Evolutionary conservation across 2,888 invertebrate genomes (phyloP).

Genomic region (Hypena proboscidalis): DNA sequence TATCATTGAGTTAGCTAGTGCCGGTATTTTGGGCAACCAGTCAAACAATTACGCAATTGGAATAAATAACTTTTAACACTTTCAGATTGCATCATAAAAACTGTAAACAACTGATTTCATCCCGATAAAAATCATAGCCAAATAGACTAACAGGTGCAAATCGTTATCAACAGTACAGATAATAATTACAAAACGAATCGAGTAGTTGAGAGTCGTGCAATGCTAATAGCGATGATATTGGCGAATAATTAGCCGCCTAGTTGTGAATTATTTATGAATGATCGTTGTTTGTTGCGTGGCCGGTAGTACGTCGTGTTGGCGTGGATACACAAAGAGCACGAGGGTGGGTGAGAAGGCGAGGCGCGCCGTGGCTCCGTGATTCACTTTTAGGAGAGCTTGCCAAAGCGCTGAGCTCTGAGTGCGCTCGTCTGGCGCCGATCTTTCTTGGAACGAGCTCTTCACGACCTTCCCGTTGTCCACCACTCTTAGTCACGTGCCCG

Average conservation of each 20-base stretch:
- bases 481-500: conserved; percentile 67
- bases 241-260: conserved; percentile 47
- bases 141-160: too few relatives aligned
- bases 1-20: too few relatives aligned
- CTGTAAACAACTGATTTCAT: not conserved
- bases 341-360: conserved; percentile 29
- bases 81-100: not conserved
- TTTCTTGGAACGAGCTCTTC: conserved; percentile 71
- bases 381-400: conserved; percentile 53
- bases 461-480: conserved; percentile 70
- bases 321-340: conserved; percentile 42
- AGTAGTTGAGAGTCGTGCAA: conserved; percentile 14
- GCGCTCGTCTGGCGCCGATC: conserved; percentile 67
- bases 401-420: conserved; percentile 42
- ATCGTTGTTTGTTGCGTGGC: conserved; percentile 57
- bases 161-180: too few relatives aligned
- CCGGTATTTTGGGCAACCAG: too few relatives aligned
- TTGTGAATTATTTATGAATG: conserved; percentile 68
- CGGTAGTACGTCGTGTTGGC: conserved; percentile 27
- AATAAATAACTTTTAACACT: too few relatives aligned
- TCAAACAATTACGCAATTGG: too few relatives aligned
- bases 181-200: not conserved
- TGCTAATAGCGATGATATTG: conserved; percentile 45
- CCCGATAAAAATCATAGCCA: too few relatives aligned
- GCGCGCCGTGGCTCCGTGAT: conserved; percentile 32